Base-by-base conservation (phyloP, 2,888 invertebrate genomes). In the Polietes domitor region DNA sequence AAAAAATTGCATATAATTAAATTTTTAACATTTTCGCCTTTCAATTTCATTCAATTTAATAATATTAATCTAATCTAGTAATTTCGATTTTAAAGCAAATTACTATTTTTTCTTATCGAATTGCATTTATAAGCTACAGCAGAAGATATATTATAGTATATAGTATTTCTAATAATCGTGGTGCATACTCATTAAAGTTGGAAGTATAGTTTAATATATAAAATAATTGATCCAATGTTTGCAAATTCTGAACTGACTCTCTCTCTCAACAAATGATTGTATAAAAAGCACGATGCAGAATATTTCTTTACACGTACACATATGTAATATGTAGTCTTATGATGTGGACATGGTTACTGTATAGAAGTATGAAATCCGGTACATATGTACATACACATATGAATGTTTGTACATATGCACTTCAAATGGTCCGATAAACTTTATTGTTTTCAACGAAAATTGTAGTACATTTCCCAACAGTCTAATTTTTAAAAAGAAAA, bases 1-100 rank as follows among this genome's bases (percentile, higher is more conserved):
- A 77, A 73, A 83, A 58, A 73, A 71, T 82, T 75, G 53, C 70
- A 75, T 72, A n/a, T 28, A 68, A 61, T 78, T 58, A 28, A 61
- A 53, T 77, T 17, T 37, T 73, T 50, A 68, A 81, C 55, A 61
- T 65, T 47, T 65, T 80, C 24, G 19, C 26, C 55, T 41, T 63
- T 63, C 28, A 63, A 9, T 63, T 12, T 15, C 7, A 26, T 28
- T 53, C 19, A 53, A 28, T 71, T 47, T 65, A 73, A 37, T 37
- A 37, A 7, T 37, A 10, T 37, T 9, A 37, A 37, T n/a, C n/a
- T n/a, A 50, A 15, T 77, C 41, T 65, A 55, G 5, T 43, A 68
- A 71, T 75, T 77, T 76, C 19, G 24, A 78, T 17, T 68, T 76
- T 79, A 68, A 68, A 76, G 61, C 58, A 76, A 71, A 72, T 61